Evolutionary conservation across 2,797 vertebrate genomes (phyloP), one percentile per base, ranked within the genome.

Genomic region (Argya squamiceps): DNA sequence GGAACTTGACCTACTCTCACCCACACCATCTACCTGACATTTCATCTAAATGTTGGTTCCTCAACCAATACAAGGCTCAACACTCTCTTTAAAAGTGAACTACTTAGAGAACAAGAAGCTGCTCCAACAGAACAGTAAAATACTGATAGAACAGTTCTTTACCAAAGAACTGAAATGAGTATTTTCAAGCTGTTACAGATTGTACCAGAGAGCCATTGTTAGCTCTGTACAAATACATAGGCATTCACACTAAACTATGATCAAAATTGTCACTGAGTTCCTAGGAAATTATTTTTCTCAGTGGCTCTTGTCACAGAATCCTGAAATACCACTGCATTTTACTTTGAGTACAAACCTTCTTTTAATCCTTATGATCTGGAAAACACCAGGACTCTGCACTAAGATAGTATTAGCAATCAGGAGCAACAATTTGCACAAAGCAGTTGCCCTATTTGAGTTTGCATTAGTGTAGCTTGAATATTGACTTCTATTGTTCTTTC

Each of bases 401-500:
- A 73, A 94, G 79, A 80, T 4, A 90, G 64, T 22, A 87, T 81
- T 88, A 85, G 55, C 68, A 77, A 37, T 85, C 22, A 59, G 49
- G 34, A 91, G 46, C 39, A 53, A 63, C 0, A 1, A 32, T 84
- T 89, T 76, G 62, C 13, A 22, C 22, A 89, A 62, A 92, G 76
- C 60, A 53, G 29, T 71, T 89, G 44, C 30, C 44, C 44, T 77
- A 12, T 49, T 86, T 92, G 73, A 90, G 71, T 80, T 94, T 91
- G 43, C 84, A 64, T 84, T 67, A 85, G 17, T 78, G 90, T 60
- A 91, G 75, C 91, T 81, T 87, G 76, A 79, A 95, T 95, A 82
- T 41, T 89, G 86, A 93, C 91, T 93, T 96, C 91, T 90, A 73
- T 88, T 95, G 32, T 62, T 94, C 76, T 93, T 93, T 85, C 76